These are phyloP conservation scores for Pteronotus mesoamericanus DNA, from an alignment of 2,797 vertebrate genomes.

Conservation along the genomic window DNA sequence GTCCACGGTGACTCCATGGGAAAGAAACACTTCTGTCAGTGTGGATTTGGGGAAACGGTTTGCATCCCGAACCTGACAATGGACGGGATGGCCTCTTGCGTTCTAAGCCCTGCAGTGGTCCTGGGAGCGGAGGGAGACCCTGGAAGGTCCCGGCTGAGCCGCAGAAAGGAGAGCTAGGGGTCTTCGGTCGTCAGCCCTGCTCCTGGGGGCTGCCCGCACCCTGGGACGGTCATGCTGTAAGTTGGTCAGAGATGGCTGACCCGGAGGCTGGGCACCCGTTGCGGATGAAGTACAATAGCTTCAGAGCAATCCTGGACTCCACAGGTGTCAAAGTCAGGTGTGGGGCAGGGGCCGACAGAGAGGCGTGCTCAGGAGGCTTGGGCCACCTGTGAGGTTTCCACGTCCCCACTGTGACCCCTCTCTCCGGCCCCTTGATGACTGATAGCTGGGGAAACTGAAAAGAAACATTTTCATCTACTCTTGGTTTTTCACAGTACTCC, in stretches of 20 bases:
- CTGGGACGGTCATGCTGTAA: neutral
- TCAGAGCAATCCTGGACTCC: neutral
- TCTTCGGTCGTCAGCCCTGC: neutral
- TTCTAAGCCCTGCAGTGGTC: neutral
- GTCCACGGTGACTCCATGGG: neutral
- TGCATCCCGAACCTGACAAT: neutral
- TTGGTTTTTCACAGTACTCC: neutral
- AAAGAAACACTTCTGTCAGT: neutral
- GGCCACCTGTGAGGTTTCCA: neutral
- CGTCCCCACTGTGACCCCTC: too few species aligned
- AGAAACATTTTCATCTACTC: neutral
- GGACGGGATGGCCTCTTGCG: neutral
- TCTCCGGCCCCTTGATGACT: neutral
- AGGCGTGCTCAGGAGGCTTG: neutral
- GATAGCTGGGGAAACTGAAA: neutral
- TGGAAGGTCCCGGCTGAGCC: neutral
- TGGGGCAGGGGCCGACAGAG: neutral
- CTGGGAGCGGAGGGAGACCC: neutral
- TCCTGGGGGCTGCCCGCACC: too few species aligned
- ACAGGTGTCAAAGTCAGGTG: neutral
- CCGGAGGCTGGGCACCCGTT: too few species aligned
- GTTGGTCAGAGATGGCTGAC: too few species aligned
- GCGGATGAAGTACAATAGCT: neutral
- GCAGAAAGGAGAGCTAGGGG: too few species aligned
- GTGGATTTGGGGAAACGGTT: neutral